A percentile compares a stretch with the other conserved stretches of the same genome.
phyloP scores from a whole-genome alignment of 2,797 vertebrate genomes.

The Phrynocephalus guinanensis region DNA sequence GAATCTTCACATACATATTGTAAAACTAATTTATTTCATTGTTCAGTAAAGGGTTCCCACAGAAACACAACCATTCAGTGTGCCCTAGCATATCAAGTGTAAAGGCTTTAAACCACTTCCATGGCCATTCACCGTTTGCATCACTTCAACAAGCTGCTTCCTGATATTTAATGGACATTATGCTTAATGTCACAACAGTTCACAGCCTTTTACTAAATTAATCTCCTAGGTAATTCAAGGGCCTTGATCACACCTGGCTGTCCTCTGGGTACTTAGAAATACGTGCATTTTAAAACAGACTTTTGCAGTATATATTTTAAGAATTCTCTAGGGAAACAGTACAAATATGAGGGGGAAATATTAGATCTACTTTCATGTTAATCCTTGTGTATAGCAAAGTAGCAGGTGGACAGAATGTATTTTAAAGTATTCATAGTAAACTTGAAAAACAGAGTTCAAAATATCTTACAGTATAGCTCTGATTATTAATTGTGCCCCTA shows the following conservation, averaged over 20 bases:
- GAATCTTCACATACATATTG: neutral
- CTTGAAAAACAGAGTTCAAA: neutral
- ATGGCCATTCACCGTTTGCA: too few relatives aligned
- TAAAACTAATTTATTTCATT: neutral
- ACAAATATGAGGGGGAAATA: neutral
- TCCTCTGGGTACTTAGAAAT: neutral
- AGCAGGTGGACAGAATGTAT: neutral
- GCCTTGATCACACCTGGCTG: neutral
- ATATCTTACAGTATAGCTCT: neutral
- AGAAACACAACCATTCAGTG: neutral
- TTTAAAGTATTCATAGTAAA: conserved; percentile 4
- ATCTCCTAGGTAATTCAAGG: neutral
- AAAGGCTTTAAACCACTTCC: neutral
- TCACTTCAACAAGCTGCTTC: too few relatives aligned
- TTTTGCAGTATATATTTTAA: neutral
- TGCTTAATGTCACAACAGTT: neutral
- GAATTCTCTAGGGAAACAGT: neutral
- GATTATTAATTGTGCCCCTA: neutral
- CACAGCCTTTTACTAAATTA: neutral
- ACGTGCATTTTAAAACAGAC: neutral
- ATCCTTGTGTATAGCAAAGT: neutral
- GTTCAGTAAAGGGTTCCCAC: neutral
- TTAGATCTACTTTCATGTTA: neutral
- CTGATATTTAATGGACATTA: neutral
- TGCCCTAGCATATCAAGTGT: neutral